A percentile compares a stretch with the other conserved stretches of the same genome.
These are phyloP conservation scores for Chelidonichthys spinosus DNA, from an alignment of 2,797 vertebrate species.

Conservation along the genomic window DNA sequence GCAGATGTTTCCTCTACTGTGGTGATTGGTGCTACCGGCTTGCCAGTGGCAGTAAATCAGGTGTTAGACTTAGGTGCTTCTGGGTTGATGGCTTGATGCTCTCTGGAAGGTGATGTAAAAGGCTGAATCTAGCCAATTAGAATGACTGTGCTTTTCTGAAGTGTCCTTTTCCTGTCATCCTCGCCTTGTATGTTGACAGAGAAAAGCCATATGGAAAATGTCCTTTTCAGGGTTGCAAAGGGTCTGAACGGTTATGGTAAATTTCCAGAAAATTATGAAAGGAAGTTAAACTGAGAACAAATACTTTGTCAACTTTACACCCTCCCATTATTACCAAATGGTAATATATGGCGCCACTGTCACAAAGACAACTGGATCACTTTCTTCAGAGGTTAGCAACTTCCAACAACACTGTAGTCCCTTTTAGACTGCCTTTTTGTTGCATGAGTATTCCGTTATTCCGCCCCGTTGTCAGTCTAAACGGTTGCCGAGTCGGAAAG, in stretches of 20 bases:
- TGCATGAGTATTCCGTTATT: too few relatives aligned
- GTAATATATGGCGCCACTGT: background rate
- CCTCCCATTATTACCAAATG: background rate
- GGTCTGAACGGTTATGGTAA: background rate
- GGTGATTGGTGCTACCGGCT: constrained; percentile 67
- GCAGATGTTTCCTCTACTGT: constrained; percentile 85
- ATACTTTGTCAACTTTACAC: background rate
- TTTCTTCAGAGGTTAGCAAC: too few relatives aligned
- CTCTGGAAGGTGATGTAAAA: constrained; percentile 19
- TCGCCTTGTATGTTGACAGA: constrained; percentile 22
- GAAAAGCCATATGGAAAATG: constrained; percentile 30
- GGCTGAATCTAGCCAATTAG: constrained; percentile 24
- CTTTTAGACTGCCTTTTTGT: too few relatives aligned
- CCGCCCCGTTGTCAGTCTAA: too few relatives aligned
- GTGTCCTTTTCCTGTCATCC: constrained; percentile 29
- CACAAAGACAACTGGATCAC: too few relatives aligned
- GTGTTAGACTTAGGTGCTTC: constrained; percentile 52
- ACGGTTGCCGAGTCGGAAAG: too few relatives aligned
- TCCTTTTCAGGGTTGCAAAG: constrained; percentile 1
- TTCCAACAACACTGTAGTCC: too few relatives aligned
- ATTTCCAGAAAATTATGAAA: background rate
- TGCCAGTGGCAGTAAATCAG: constrained; percentile 71
- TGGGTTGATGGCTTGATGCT: constrained; percentile 18
- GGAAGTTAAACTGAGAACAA: background rate
- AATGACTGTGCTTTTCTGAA: constrained; percentile 27